phyloP scores from a whole-genome alignment of 1,140 invertebrate species.

The Papilio dardanus region DNA sequence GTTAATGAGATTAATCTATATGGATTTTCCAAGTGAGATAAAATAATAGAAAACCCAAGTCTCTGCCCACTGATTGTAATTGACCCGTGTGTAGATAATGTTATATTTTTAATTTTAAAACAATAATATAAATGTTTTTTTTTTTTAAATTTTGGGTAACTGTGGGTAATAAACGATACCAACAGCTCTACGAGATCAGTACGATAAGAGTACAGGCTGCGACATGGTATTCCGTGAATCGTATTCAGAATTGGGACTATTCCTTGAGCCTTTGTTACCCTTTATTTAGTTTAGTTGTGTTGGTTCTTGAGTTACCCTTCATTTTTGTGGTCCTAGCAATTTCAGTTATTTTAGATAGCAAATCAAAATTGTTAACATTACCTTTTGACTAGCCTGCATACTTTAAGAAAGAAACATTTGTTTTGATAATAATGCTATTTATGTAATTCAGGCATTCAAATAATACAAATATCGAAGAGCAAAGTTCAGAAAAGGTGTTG shows the following conservation, averaged over 20 bases:
- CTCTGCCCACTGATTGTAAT: neutral
- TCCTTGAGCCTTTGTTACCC: no score
- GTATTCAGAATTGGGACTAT: no score
- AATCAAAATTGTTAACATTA: neutral
- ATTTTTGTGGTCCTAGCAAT: no score
- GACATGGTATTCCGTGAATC: no score
- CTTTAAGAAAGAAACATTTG: neutral
- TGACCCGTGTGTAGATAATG: neutral
- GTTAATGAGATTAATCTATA: neutral
- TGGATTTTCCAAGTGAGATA: neutral
- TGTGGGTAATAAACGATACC: no score
- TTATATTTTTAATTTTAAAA: neutral
- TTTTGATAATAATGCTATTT: neutral
- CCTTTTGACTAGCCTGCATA: neutral
- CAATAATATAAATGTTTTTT: neutral
- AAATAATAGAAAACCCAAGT: neutral
- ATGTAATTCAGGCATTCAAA: neutral
- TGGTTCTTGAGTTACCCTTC: no score
- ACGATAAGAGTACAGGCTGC: no score
- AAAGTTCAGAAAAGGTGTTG: neutral
- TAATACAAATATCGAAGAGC: neutral
- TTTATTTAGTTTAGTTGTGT: no score
- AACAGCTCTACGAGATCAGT: no score
- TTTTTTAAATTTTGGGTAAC: neutral
- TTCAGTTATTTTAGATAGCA: no score